A percentile compares a stretch with the other conserved stretches of the same genome.
Evolutionary conservation across 2,888 invertebrate species (phyloP).

Genomic region (Hipparchia sbordonii): DNA sequence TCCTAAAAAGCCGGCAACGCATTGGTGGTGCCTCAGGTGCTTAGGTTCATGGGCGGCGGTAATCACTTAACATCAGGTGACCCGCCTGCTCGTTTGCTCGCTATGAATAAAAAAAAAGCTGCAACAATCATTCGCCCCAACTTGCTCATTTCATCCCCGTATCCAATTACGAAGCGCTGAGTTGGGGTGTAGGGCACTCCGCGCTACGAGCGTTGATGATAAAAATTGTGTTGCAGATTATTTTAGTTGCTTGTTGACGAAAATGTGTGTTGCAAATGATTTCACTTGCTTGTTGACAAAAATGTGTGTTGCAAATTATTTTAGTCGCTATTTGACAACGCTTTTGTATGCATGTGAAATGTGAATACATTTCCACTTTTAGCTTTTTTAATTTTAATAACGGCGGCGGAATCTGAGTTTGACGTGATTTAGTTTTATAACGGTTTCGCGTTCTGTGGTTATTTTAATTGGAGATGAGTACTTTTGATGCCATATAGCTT

Average conservation of each 20-base stretch:
- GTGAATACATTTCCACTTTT: constrained; percentile 13
- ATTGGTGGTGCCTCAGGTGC: too few relatives aligned
- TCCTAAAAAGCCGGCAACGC: too few relatives aligned
- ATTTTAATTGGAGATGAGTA: background rate
- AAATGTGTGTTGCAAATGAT: constrained; percentile 19
- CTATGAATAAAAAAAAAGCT: constrained; percentile 57
- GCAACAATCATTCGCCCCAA: constrained; percentile 67
- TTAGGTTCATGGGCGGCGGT: too few relatives aligned
- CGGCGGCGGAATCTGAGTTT: background rate
- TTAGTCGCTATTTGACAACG: constrained; percentile 32
- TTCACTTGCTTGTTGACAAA: constrained; percentile 31
- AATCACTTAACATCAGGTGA: too few relatives aligned
- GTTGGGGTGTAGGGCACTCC: constrained; percentile 25
- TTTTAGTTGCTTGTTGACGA: constrained; percentile 20
- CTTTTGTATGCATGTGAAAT: constrained; percentile 18
- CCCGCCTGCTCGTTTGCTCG: too few relatives aligned
- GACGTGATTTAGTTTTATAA: constrained; percentile 6
- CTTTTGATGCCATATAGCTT: background rate
- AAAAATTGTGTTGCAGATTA: constrained; percentile 27
- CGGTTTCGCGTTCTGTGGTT: background rate
- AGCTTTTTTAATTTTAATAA: constrained; percentile 6
- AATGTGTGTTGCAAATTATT: constrained; percentile 26
- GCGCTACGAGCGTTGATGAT: constrained; percentile 23
- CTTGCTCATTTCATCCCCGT: constrained; percentile 64
- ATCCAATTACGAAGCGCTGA: constrained; percentile 62